Evolutionary conservation across 2,888 invertebrate species (phyloP).

Genomic region (Yponomeuta sedellus): DNA sequence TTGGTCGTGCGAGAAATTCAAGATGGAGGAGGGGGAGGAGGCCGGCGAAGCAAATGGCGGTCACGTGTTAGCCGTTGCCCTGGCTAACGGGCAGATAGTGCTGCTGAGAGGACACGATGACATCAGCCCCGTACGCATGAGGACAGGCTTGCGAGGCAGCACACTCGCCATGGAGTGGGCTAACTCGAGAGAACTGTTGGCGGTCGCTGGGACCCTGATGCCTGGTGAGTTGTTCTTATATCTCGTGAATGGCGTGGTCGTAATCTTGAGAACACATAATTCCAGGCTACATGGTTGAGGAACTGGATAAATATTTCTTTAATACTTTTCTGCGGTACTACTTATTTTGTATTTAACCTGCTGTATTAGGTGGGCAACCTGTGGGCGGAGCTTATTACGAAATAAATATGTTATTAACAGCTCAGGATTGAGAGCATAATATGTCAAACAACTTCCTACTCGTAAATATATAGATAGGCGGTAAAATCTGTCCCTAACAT

Average conservation of each 20-base stretch:
- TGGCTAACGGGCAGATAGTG: constrained; percentile 93
- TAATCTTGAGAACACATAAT: too few species aligned
- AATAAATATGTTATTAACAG: background rate
- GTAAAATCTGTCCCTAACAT: too few species aligned
- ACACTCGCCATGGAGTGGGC: constrained; percentile 97
- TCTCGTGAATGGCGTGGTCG: too few species aligned
- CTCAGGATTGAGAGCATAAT: background rate
- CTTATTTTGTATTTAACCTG: too few species aligned
- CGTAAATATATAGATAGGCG: too few species aligned
- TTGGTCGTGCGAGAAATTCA: constrained; percentile 98
- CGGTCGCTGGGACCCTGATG: constrained; percentile 88
- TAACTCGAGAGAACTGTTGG: constrained; percentile 93
- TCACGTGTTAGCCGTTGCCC: constrained; percentile 90
- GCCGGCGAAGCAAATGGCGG: constrained; percentile 76
- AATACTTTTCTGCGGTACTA: too few species aligned
- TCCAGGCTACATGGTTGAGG: too few species aligned
- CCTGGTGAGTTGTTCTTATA: constrained; percentile 4
- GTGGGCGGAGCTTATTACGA: background rate
- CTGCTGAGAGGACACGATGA: constrained; percentile 95
- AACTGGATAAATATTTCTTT: too few species aligned
- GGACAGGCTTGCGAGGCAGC: constrained; percentile 86
- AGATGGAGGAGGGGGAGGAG: constrained; percentile 96
- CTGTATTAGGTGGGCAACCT: too few species aligned
- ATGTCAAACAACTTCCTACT: background rate
- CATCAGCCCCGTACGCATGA: constrained; percentile 90